Conservation (phyloP, 1,140 invertebrate genomes). For the Melipona quadrifasciata region DNA sequence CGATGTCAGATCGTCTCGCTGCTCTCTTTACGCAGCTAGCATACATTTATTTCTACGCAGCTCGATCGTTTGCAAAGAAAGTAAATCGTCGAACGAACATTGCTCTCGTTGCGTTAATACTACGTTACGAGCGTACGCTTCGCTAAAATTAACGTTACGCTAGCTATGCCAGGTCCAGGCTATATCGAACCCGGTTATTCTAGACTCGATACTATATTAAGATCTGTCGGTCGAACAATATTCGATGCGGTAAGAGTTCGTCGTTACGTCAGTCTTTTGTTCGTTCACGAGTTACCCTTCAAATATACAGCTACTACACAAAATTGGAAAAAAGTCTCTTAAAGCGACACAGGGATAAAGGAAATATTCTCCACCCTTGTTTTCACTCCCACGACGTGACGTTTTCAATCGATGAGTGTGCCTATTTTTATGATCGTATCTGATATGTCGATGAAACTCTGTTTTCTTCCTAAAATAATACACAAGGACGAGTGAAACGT, state of each 20-base stretch:
- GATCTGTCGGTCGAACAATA: not conserved
- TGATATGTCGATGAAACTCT: no score
- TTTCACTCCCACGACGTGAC: no score
- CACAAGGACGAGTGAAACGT: no score
- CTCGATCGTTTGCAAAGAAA: not conserved
- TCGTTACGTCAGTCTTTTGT: not conserved
- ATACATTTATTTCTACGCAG: not conserved
- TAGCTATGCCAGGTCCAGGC: not conserved
- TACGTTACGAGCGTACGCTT: not conserved
- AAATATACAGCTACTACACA: no score
- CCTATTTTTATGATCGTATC: no score
- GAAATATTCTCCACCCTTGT: no score
- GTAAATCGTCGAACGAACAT: not conserved
- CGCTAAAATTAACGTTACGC: conserved; percentile 29
- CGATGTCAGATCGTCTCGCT: not conserved
- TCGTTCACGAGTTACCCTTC: fast-evolving
- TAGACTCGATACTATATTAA: conserved; percentile 9
- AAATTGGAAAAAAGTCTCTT: no score
- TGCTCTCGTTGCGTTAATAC: not conserved
- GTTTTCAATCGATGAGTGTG: no score
- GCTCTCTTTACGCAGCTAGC: not conserved
- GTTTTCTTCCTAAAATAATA: no score
- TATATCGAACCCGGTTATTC: conserved; percentile 25
- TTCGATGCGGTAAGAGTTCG: not conserved
- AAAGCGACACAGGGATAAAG: no score